Evolutionary conservation across 2,888 invertebrate genomes (phyloP).

Genomic region (Trachelus stipa): DNA sequence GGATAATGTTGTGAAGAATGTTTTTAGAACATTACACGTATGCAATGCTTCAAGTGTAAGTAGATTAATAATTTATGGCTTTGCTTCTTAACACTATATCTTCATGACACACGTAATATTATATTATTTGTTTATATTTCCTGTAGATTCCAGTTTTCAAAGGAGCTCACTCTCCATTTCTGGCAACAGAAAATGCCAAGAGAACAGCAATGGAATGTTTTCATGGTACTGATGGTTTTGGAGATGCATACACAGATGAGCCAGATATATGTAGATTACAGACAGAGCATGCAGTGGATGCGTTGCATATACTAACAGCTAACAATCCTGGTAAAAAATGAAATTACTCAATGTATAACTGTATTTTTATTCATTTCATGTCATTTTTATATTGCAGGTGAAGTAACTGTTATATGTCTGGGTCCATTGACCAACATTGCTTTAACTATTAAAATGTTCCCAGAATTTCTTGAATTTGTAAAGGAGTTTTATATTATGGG

Average conservation of each 20-base stretch:
- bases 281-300: slow-evolving; percentile 71
- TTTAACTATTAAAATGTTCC: slow-evolving; percentile 77
- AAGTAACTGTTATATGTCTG: slow-evolving; percentile 74
- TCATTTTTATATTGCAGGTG: slow-evolving; percentile 64
- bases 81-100: not conserved
- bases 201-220: slow-evolving; percentile 64
- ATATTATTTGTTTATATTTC: slow-evolving; percentile 15
- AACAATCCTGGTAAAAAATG: slow-evolving; percentile 67
- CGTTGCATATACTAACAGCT: slow-evolving; percentile 72
- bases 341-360: slow-evolving; percentile 3
- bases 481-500: slow-evolving; percentile 83
- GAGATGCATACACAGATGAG: slow-evolving; percentile 70
- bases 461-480: slow-evolving; percentile 73
- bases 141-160: slow-evolving; percentile 78
- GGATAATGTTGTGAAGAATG: slow-evolving; percentile 77
- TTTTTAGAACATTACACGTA: slow-evolving; percentile 74
- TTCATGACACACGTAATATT: not conserved
- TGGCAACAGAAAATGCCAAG: slow-evolving; percentile 60
- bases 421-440: slow-evolving; percentile 87
- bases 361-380: slow-evolving; percentile 12
- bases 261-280: slow-evolving; percentile 67
- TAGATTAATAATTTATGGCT: slow-evolving; percentile 23
- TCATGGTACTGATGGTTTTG: slow-evolving; percentile 80
- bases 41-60: slow-evolving; percentile 74
- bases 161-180: slow-evolving; percentile 71